Evolutionary conservation across 2,797 vertebrate genomes (phyloP).

Genomic region (Anguilla marmorata): DNA sequence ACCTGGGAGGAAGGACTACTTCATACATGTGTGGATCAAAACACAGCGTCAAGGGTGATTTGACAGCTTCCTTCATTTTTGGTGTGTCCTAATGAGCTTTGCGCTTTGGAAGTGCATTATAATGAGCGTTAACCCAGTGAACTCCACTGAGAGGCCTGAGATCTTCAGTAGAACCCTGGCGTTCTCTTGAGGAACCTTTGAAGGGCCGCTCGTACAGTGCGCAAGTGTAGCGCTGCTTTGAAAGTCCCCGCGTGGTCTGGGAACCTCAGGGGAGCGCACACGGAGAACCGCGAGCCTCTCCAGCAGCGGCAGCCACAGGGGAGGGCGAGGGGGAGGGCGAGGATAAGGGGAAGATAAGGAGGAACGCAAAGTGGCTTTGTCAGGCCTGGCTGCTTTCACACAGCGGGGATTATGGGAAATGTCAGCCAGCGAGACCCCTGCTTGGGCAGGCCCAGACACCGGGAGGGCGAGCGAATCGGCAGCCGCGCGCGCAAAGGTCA

Average conservation of each 20-base stretch:
- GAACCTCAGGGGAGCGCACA: not conserved
- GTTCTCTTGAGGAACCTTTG: not conserved
- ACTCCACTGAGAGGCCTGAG: not conserved
- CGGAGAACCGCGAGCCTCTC: not conserved
- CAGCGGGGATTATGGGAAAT: not conserved
- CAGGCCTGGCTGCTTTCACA: slow-evolving; percentile 19
- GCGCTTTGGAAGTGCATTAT: not conserved
- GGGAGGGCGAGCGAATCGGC: not conserved
- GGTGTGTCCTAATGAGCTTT: not conserved
- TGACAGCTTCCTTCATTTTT: not conserved
- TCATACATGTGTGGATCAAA: not conserved
- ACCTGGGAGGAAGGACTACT: not conserved
- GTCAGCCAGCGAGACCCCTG: not conserved
- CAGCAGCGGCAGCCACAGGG: not conserved
- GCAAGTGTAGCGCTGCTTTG: not conserved
- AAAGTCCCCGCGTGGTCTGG: not conserved
- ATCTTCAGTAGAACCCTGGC: not conserved
- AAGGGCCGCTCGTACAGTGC: not conserved
- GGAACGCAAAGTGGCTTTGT: not conserved
- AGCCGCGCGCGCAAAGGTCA: not conserved
- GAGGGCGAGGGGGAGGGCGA: not conserved
- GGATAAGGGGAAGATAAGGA: not conserved
- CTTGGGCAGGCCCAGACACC: not conserved
- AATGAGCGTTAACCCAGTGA: not conserved
- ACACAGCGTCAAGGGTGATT: not conserved